Conservation (phyloP, 2,888 invertebrate species). For the Anthoptus insignis region DNA sequence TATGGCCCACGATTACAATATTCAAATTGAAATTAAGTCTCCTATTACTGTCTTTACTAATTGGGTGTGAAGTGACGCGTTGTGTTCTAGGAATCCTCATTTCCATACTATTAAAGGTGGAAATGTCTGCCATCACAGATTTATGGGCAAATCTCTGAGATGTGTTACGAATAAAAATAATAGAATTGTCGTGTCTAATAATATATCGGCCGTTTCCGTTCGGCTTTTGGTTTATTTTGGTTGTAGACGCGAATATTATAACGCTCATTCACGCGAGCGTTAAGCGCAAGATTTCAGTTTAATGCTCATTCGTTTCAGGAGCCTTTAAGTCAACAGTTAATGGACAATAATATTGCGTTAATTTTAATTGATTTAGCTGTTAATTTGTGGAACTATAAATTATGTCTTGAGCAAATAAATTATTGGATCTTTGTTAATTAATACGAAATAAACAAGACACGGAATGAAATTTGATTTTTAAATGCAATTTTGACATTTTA, state of each 20-base stretch:
- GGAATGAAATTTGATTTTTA: background rate
- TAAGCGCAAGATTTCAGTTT: constrained; percentile 64
- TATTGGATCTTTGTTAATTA: background rate
- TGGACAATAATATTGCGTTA: constrained; percentile 65
- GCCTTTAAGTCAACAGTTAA: constrained; percentile 62
- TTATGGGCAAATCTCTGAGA: constrained; percentile 82
- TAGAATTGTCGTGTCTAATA: constrained; percentile 86
- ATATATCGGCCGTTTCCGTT: constrained; percentile 85
- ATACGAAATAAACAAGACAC: background rate
- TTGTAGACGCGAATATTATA: constrained; percentile 83
- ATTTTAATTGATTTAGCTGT: constrained; percentile 59
- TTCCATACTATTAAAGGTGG: constrained; percentile 63
- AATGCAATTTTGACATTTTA: background rate
- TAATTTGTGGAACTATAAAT: constrained; percentile 2
- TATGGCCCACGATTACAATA: constrained; percentile 49
- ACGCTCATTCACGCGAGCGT: constrained; percentile 69
- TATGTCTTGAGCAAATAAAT: background rate
- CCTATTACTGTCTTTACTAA: constrained; percentile 65
- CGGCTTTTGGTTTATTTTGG: constrained; percentile 82
- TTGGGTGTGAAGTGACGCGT: constrained; percentile 68
- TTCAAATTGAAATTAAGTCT: constrained; percentile 59
- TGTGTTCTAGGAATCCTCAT: constrained; percentile 72
- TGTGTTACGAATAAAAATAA: constrained; percentile 87
- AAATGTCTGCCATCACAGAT: constrained; percentile 71
- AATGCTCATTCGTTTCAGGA: constrained; percentile 51